Conservation (phyloP, 2,797 vertebrate genomes). For the Pempheris klunzingeri region DNA sequence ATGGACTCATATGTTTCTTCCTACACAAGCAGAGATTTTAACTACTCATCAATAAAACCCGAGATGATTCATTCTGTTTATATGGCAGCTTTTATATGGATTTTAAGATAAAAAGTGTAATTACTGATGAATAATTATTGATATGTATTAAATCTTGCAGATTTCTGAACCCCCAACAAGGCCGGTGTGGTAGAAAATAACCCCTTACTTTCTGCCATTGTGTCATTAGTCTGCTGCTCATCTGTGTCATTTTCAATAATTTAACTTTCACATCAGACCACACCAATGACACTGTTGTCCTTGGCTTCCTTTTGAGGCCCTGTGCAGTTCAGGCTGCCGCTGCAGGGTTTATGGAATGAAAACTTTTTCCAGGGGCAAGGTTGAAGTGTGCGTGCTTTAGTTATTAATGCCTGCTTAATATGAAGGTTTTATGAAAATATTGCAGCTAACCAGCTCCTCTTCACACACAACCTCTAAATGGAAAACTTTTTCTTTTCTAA, state of each 20-base stretch:
- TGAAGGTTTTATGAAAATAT: not conserved
- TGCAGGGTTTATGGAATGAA: slow-evolving; percentile 1
- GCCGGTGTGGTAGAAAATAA: not conserved
- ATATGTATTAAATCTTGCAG: not conserved
- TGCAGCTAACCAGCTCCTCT: not conserved
- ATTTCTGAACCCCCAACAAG: not conserved
- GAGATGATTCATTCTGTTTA: too few relatives aligned
- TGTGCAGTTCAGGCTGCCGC: not conserved
- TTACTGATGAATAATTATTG: too few relatives aligned
- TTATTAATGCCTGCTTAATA: slow-evolving; percentile 2
- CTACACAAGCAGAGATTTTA: not conserved
- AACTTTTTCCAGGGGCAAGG: not conserved
- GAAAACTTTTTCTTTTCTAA: too few relatives aligned
- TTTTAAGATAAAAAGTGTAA: not conserved
- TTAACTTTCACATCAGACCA: not conserved
- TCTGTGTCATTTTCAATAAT: not conserved
- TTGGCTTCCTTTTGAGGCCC: not conserved
- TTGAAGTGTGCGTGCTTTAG: slow-evolving; percentile 3
- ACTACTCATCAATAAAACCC: not conserved
- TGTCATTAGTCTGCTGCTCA: not conserved
- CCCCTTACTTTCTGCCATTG: not conserved
- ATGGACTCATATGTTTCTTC: not conserved
- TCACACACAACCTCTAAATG: not conserved
- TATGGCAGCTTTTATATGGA: not conserved
- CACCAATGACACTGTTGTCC: not conserved